Base-by-base conservation (phyloP, 2,113 vertebrate species). In the Chascanopsetta lugubris region DNA sequence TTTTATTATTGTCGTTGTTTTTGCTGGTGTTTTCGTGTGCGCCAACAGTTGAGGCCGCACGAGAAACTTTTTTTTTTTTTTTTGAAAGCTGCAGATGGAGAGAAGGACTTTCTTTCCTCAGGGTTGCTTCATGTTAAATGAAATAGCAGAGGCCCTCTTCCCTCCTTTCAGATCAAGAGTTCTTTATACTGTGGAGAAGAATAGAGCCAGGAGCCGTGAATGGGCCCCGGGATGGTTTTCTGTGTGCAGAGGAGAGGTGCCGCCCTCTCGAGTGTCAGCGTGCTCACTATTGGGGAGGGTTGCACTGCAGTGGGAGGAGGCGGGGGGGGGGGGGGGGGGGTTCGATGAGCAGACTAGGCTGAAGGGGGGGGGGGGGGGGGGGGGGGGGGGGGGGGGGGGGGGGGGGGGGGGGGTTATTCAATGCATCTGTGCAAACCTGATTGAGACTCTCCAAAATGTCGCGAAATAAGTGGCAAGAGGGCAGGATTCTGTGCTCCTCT, bases 251-350 rank as follows among this genome's bases (percentile, higher is more conserved):
- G n/a, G 59, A 84, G 77, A 82, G 84, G 70, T 87, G 83, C 83
- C 75, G 79, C 83, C 80, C 79, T 89, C 86, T 88, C 84, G 76
- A 87, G 83, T 89, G 83, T 87, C 84, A 80, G 80, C 74, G 67
- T 86, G 79, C 82, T 38, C 13, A 15, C 74, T 24, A 34, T 40
- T 38, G 71, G 49, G 63, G 25, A 63, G 68, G 58, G 38, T 32
- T 20, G 22, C 56, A 54, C 61, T 48, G 48, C 43, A 20, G 42
- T 63, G 80, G 74, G 58, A 27, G 50, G 61, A 53, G 60, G 8
- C 61, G 47, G 72, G 70, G 42, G 55, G 62, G 66, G 42, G 51
- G 65, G 38, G 64, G 50, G 69, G 69, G 46, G 54, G 66, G 63
- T n/a, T n/a, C n/a, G n/a, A n/a, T n/a, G n/a, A n/a, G n/a, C n/a